These are phyloP conservation scores for Caranx ignobilis DNA, from an alignment of 2,113 vertebrate genomes.

Conservation along the genomic window DNA sequence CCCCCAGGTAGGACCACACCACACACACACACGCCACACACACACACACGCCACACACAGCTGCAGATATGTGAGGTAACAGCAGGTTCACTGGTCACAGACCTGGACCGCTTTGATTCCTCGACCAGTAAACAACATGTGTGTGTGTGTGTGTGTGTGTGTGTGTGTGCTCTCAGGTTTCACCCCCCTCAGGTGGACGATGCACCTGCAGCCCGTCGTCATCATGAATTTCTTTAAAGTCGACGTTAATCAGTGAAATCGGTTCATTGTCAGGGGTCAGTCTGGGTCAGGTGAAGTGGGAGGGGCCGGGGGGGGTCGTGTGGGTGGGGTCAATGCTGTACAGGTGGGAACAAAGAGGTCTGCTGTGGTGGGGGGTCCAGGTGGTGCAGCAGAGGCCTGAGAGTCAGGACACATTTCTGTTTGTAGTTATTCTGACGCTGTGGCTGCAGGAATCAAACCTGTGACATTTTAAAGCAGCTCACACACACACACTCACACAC, in stretches of 20 bases:
- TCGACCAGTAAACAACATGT: constrained; percentile 15
- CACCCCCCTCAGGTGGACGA: neutral
- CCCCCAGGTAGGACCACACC: constrained; percentile 56
- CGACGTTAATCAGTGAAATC: constrained; percentile 9
- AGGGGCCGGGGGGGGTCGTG: too few species aligned
- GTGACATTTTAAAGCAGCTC: constrained; percentile 26
- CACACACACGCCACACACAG: neutral
- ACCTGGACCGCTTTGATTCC: constrained; percentile 38
- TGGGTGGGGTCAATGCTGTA: neutral
- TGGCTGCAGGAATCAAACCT: neutral
- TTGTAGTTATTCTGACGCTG: neutral
- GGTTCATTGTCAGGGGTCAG: neutral
- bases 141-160: constrained; percentile 18
- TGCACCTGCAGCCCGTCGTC: constrained; percentile 18
- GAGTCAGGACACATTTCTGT: neutral
- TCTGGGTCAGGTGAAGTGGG: neutral
- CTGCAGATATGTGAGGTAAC: constrained; percentile 31
- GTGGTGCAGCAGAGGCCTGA: constrained; percentile 1
- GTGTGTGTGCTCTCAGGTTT: constrained; percentile 18
- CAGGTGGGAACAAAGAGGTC: constrained; percentile 45
- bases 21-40: constrained; percentile 13
- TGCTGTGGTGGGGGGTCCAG: constrained; percentile 9
- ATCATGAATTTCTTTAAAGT: constrained; percentile 15
- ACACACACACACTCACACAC: too few species aligned
- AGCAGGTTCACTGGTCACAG: constrained; percentile 13